Percentiles rank a stretch among this genome's conserved stretches.
Evolutionary conservation across 2,113 vertebrate species (phyloP).

Genomic region (Psilopsiagon aymara): DNA sequence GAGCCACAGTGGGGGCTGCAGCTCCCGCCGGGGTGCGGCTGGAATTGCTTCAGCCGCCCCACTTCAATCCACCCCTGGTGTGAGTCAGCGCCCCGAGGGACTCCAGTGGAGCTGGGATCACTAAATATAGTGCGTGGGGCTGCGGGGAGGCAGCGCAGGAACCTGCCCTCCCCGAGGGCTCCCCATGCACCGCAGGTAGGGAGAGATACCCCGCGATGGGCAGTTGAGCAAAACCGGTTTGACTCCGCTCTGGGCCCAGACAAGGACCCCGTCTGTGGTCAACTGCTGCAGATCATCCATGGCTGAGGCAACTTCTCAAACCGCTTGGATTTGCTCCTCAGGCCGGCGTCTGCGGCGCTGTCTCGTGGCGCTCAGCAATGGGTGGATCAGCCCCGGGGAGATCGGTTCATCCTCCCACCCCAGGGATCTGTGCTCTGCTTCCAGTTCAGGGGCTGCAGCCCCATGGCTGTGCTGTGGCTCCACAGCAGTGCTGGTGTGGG

Average conservation of each 20-base stretch:
- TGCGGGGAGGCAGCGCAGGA: neutral
- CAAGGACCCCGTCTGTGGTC: neutral
- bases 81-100: constrained; percentile 39
- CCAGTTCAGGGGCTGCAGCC: neutral
- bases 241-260: neutral
- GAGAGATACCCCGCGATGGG: neutral
- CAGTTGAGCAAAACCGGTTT: constrained; percentile 26
- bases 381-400: neutral
- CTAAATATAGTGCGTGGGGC: constrained; percentile 6
- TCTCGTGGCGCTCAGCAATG: neutral
- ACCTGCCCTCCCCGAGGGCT: neutral
- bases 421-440: fast-evolving
- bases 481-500: fast-evolving
- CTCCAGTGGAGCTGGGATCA: neutral
- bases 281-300: neutral
- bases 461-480: neutral
- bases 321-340: neutral
- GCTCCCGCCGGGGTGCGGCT: constrained; percentile 38
- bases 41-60: constrained; percentile 28
- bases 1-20: constrained; percentile 25
- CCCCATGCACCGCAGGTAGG: neutral
- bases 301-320: neutral
- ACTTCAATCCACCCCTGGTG: neutral
- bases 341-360: neutral
- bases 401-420: neutral